Base-by-base conservation (phyloP, 2,113 vertebrate genomes). In the Clarias gariepinus region DNA sequence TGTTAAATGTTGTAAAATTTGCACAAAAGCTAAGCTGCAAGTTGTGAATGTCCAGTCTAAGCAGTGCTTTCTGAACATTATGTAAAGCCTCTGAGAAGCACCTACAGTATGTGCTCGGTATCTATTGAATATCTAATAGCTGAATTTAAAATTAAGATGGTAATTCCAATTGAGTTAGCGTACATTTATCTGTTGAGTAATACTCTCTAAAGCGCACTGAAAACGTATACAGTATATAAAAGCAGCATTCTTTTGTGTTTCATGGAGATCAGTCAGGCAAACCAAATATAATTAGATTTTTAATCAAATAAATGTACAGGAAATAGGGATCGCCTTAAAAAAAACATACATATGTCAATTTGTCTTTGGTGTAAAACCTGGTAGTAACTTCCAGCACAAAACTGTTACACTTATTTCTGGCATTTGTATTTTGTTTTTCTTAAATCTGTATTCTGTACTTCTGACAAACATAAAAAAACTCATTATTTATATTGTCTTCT, bases 341-440 rank as follows among this genome's bases (percentile, higher is more conserved):
- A 69, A 12, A 13, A 25, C 4, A 23, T 79, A 87, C 11, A 60
- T 63, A 92, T 84, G 84, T 90, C 68, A 82, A 86, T 88, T 92
- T 93, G 91, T 89, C 91, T 93, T 94, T 88, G 88, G 83, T 91
- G 76, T 85, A 87, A 89, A 91, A 80, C 91, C 79, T 53, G 87
- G 87, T 68, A 41, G 64, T 30, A 64, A 85, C 91, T 91, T 90
- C 89, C 90, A 92, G 88, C 88, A 92, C 82, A 91, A 87, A 81
- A 61, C 12, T 13, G 90, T 74, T 91, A 90, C 92, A 79, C 71
- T 92, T 91, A 86, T 58, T 90, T 91, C 89, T 74, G 80, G 73
- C 89, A 90, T 89, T 88, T 91, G 91, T 92, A 91, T 90, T 87
- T 93, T 93, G 91, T 87, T 86, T 88, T 73, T 77, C n/a, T 55